Evolutionary conservation across 2,888 invertebrate genomes (phyloP).

Genomic region (Agriopis aurantiaria): DNA sequence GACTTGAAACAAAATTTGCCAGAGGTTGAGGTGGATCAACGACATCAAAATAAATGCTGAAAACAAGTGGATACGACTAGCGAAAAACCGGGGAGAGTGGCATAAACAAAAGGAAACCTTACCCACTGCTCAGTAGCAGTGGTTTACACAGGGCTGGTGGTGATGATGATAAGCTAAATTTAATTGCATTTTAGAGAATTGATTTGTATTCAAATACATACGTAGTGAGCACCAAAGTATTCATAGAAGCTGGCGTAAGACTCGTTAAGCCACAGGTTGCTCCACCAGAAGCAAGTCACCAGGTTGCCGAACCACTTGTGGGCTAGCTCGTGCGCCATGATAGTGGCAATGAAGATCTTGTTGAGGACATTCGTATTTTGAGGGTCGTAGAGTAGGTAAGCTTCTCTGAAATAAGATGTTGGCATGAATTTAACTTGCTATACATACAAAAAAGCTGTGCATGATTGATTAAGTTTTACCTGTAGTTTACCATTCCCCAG

Average conservation of each 20-base stretch:
- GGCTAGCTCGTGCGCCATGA: slow-evolving; percentile 91
- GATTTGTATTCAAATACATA: slow-evolving; percentile 50
- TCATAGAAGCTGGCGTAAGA: slow-evolving; percentile 91
- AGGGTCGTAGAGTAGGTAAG: slow-evolving; percentile 78
- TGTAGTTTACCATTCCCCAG: slow-evolving; percentile 94
- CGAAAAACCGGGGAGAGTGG: no score
- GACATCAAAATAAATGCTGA: no score
- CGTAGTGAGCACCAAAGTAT: slow-evolving; percentile 87
- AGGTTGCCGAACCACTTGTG: slow-evolving; percentile 95
- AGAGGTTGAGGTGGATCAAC: no score
- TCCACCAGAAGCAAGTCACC: slow-evolving; percentile 93
- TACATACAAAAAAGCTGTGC: background rate
- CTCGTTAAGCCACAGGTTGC: slow-evolving; percentile 90
- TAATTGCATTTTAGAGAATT: no score
- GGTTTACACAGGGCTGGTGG: no score
- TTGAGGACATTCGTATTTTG: slow-evolving; percentile 72
- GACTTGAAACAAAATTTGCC: no score
- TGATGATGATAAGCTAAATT: no score
- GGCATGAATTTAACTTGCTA: background rate
- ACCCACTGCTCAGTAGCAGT: no score
- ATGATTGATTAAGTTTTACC: slow-evolving; percentile 71
- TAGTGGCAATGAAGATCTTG: slow-evolving; percentile 85
- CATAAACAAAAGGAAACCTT: no score
- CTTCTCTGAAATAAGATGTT: slow-evolving; percentile 65
- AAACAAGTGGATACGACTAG: no score